Evolutionary conservation across 2,113 vertebrate genomes (phyloP).

Genomic region (Leptodactylus fuscus): DNA sequence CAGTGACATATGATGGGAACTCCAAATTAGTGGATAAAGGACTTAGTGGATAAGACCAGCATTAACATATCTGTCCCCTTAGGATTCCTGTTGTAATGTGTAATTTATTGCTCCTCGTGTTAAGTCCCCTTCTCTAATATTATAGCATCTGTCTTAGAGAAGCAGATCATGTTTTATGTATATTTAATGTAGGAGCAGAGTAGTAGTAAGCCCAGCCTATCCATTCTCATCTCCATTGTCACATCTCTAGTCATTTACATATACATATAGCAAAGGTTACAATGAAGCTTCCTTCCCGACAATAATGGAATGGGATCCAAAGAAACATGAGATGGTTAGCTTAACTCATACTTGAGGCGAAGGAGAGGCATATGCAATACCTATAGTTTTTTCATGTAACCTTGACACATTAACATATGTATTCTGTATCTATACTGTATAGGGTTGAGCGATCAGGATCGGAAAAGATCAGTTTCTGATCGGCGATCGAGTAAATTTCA

Average conservation of each 20-base stretch:
- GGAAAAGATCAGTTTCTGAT: too few relatives aligned
- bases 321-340: not conserved
- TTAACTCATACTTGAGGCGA: too few relatives aligned
- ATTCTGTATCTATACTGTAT: too few relatives aligned
- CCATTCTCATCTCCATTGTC: not conserved
- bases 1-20: not conserved
- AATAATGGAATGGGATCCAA: not conserved
- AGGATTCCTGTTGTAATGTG: not conserved
- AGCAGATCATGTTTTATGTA: constrained; percentile 26
- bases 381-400: too few relatives aligned
- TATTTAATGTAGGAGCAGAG: constrained; percentile 16
- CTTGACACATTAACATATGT: too few relatives aligned
- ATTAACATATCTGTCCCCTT: constrained; percentile 43
- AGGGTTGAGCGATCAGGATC: too few relatives aligned
- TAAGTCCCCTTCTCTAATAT: constrained; percentile 14
- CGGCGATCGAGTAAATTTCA: too few relatives aligned
- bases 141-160: constrained; percentile 38
- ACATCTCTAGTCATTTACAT: not conserved
- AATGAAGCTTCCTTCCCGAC: not conserved
- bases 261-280: too few relatives aligned
- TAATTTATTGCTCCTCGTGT: constrained; percentile 24
- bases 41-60: not conserved
- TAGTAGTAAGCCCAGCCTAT: not conserved
- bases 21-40: not conserved
- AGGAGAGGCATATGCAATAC: too few relatives aligned